Percentiles rank a stretch among this genome's conserved stretches.
These are phyloP conservation scores for Prionace glauca DNA, from an alignment of 2,797 vertebrate genomes.

Conservation along the genomic window DNA sequence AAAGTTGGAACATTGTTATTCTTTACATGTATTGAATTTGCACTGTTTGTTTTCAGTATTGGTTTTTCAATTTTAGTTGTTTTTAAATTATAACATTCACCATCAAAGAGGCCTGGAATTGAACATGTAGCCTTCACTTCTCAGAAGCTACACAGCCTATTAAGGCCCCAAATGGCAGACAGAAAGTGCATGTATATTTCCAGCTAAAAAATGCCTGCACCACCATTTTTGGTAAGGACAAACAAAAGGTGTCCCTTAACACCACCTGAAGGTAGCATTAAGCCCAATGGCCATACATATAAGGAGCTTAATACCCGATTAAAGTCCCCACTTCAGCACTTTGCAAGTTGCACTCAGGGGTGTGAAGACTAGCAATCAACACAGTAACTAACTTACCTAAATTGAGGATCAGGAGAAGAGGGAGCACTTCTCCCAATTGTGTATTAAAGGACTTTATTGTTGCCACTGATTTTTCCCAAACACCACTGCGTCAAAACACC, in stretches of 20 bases:
- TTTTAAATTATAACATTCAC: not conserved
- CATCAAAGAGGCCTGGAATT: not conserved
- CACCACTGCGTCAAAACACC: not conserved
- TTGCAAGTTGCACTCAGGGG: not conserved
- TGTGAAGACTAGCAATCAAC: not conserved
- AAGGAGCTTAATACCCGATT: not conserved
- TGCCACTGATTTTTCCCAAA: not conserved
- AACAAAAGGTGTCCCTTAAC: not conserved
- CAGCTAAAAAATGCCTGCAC: too few species aligned
- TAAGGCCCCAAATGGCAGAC: not conserved
- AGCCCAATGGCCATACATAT: too few species aligned
- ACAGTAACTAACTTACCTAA: not conserved
- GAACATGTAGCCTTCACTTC: not conserved
- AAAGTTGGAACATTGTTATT: not conserved
- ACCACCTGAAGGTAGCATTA: not conserved
- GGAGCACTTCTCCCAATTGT: too few species aligned
- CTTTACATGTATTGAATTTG: not conserved
- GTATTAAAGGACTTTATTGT: not conserved
- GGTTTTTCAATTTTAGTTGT: not conserved
- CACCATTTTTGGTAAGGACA: not conserved
- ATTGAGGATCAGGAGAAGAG: not conserved
- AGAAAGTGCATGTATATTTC: not conserved
- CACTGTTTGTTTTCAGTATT: not conserved
- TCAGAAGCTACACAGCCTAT: too few species aligned
- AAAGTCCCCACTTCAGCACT: too few species aligned